Evolutionary conservation across 1,140 invertebrate species (phyloP).

Genomic region (Hylaeus volcanicus): DNA sequence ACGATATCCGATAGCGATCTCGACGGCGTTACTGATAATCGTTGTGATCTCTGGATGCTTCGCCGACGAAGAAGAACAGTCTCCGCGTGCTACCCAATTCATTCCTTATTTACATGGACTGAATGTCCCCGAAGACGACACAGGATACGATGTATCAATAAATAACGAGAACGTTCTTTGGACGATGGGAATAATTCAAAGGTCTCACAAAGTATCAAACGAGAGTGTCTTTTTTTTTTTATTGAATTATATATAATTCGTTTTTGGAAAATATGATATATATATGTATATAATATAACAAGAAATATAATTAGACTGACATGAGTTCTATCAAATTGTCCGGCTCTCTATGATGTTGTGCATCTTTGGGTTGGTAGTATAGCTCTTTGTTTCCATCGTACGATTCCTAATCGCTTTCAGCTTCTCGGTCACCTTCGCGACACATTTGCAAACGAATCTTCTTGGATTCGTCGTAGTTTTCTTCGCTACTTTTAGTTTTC

Average conservation of each 20-base stretch:
- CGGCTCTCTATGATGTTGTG: slow-evolving; percentile 74
- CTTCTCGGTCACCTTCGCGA: slow-evolving; percentile 42
- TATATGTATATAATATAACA: slow-evolving; percentile 79
- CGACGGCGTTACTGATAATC: neutral
- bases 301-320: slow-evolving; percentile 80
- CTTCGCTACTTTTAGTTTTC: slow-evolving; percentile 1
- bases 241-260: slow-evolving; percentile 79
- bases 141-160: slow-evolving; percentile 35
- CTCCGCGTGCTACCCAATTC: neutral
- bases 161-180: neutral
- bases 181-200: slow-evolving; percentile 39
- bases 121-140: slow-evolving; percentile 31
- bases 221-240: slow-evolving; percentile 75
- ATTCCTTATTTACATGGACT: slow-evolving; percentile 9
- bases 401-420: slow-evolving; percentile 50
- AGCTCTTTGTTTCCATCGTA: slow-evolving; percentile 57
- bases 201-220: slow-evolving; percentile 69
- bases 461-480: neutral
- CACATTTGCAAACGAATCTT: slow-evolving; percentile 46
- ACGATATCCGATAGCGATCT: neutral
- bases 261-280: slow-evolving; percentile 79
- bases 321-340: slow-evolving; percentile 78
- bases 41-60: slow-evolving; percentile 1
- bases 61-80: neutral
- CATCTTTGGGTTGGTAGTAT: slow-evolving; percentile 65